A percentile compares a stretch with the other conserved stretches of the same genome.
Evolutionary conservation across 2,797 vertebrate species (phyloP).

Genomic region (Botia almorhae): DNA sequence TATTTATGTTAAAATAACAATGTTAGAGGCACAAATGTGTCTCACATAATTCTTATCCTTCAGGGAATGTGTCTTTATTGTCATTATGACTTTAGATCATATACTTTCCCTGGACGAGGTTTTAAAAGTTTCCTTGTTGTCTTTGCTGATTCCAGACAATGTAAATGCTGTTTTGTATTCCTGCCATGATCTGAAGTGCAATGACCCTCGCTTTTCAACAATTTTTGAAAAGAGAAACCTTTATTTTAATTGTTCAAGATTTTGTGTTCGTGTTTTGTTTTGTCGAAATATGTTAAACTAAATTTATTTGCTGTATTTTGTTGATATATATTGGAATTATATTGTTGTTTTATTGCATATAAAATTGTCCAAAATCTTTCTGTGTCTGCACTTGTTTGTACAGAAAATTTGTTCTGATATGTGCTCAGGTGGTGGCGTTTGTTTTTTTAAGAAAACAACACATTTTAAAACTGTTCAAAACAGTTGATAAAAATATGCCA

Average conservation of each 20-base stretch:
- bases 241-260: slow-evolving; percentile 66
- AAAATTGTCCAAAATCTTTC: slow-evolving; percentile 43
- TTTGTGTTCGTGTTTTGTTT: slow-evolving; percentile 54
- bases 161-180: slow-evolving; percentile 55
- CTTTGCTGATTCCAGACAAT: slow-evolving; percentile 53
- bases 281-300: slow-evolving; percentile 67
- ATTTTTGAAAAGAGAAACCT: slow-evolving; percentile 50
- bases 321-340: slow-evolving; percentile 67
- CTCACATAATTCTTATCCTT: slow-evolving; percentile 52
- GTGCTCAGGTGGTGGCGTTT: slow-evolving; percentile 55
- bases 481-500: not conserved
- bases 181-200: slow-evolving; percentile 73
- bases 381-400: slow-evolving; percentile 40
- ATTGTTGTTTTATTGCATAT: slow-evolving; percentile 62
- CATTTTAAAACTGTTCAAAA: not conserved
- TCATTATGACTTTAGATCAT: slow-evolving; percentile 39
- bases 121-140: slow-evolving; percentile 50
- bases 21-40: slow-evolving; percentile 69
- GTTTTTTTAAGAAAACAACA: not conserved
- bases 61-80: slow-evolving; percentile 51
- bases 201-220: slow-evolving; percentile 64
- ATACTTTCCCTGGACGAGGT: slow-evolving; percentile 26
- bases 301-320: slow-evolving; percentile 70
- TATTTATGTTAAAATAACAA: slow-evolving; percentile 84
- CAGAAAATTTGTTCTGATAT: slow-evolving; percentile 61